Evolutionary conservation across 2,888 invertebrate genomes (phyloP).

Genomic region (Camptogramma bilineatum): DNA sequence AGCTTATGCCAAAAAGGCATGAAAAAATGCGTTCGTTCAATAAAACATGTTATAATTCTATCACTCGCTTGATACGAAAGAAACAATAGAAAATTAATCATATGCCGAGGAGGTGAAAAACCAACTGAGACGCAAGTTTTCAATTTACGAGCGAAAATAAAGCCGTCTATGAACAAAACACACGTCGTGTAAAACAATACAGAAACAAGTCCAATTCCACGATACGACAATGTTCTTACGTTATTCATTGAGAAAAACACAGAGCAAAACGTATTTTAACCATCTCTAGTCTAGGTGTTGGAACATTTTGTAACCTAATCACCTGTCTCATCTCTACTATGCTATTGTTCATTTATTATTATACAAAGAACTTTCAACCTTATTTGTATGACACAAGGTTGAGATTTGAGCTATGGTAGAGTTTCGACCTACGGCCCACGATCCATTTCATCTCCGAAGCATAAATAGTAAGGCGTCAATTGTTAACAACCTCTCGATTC

Average conservation of each 20-base stretch:
- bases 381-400: conserved; percentile 44
- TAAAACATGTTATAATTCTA: too few species aligned
- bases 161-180: not conserved
- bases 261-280: conserved; percentile 27
- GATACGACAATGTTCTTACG: conserved; percentile 12
- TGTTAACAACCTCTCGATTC: conserved; percentile 83
- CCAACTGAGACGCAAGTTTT: not conserved
- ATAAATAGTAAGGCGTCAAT: conserved; percentile 83
- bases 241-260: conserved; percentile 24
- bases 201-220: conserved; percentile 21
- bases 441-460: conserved; percentile 81
- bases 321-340: conserved; percentile 70
- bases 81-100: too few species aligned
- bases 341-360: conserved; percentile 63
- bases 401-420: conserved; percentile 40
- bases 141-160: not conserved
- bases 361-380: conserved; percentile 52
- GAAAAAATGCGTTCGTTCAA: too few species aligned
- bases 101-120: too few species aligned
- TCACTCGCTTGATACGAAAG: too few species aligned
- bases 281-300: conserved; percentile 50
- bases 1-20: too few species aligned
- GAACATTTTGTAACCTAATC: conserved; percentile 69
- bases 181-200: conserved; percentile 1
- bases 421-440: conserved; percentile 77